Percentiles rank a stretch among this genome's conserved stretches.
Evolutionary conservation across 2,888 invertebrate species (phyloP).

Genomic region (Drosophila nr. perissopoda): DNA sequence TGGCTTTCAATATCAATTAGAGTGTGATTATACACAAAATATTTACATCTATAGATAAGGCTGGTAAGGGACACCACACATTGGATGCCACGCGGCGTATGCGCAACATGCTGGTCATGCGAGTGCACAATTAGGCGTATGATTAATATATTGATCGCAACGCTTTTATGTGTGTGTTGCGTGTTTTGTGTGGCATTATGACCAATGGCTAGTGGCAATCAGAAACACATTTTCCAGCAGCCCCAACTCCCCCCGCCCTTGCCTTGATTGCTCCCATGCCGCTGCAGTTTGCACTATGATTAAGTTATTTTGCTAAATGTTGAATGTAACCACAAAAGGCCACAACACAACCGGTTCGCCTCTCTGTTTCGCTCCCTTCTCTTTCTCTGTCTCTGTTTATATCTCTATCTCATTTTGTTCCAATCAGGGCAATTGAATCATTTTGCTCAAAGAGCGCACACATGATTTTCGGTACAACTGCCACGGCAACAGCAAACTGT

Average conservation of each 20-base stretch:
- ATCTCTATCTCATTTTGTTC: conserved; percentile 8
- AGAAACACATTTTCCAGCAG: conserved; percentile 42
- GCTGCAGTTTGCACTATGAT: conserved; percentile 22
- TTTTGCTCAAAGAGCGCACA: conserved; percentile 30
- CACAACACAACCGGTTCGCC: conserved; percentile 33
- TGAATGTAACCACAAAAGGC: conserved; percentile 24
- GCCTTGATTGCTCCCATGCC: not conserved
- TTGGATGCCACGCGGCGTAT: conserved; percentile 30
- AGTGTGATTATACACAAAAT: not conserved
- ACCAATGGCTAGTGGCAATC: conserved; percentile 30
- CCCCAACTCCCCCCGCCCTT: no score
- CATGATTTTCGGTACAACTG: conserved; percentile 34
- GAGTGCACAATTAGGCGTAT: conserved; percentile 47
- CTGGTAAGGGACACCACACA: not conserved
- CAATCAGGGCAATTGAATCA: conserved; percentile 46
- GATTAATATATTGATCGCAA: conserved; percentile 51
- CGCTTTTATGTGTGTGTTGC: conserved; percentile 4
- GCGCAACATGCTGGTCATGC: conserved; percentile 19
- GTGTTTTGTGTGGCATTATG: not conserved
- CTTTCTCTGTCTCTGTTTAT: not conserved
- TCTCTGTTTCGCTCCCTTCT: not conserved
- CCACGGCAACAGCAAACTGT: conserved; percentile 14
- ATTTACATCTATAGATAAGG: not conserved
- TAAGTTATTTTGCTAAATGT: conserved; percentile 34
- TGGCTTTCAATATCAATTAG: not conserved